Percentiles rank a stretch among this genome's conserved stretches.
Conservation (phyloP, 2,113 vertebrate genomes). For the Orthonyx spaldingii region DNA sequence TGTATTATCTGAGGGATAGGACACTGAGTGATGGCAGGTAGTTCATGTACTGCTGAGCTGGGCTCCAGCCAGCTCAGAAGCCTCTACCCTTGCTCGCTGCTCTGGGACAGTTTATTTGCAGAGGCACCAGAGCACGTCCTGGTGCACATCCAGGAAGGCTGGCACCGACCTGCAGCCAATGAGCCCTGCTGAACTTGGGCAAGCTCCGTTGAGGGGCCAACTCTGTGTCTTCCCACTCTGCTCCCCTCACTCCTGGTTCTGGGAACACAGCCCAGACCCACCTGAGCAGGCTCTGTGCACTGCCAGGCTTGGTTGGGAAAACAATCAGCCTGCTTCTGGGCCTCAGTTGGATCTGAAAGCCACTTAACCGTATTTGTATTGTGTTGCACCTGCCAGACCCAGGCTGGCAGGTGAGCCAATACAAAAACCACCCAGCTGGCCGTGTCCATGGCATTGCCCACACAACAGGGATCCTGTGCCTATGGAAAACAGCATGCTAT, state of each 20-base stretch:
- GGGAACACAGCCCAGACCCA: constrained; percentile 23
- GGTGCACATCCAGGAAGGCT: not conserved
- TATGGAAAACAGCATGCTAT: rapidly evolving
- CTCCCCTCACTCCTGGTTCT: not conserved
- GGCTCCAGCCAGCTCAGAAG: not conserved
- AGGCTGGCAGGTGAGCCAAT: not conserved
- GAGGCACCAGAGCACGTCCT: not conserved
- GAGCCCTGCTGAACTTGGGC: not conserved
- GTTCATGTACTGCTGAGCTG: not conserved
- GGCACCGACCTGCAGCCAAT: not conserved
- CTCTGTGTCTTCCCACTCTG: not conserved
- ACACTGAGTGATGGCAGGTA: not conserved
- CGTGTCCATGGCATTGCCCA: not conserved
- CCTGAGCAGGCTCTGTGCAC: not conserved
- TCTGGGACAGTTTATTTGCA: not conserved
- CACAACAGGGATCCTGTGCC: not conserved
- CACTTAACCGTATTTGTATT: not conserved
- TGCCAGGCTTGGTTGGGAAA: not conserved
- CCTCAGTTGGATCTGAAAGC: not conserved
- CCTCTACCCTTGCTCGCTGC: not conserved
- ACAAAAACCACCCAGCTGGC: not conserved
- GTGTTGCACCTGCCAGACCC: not conserved
- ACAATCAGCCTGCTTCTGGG: not conserved
- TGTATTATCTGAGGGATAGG: not conserved
- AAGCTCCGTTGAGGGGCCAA: not conserved